Evolutionary conservation across 2,888 invertebrate species (phyloP).

Genomic region (Brenthis ino): DNA sequence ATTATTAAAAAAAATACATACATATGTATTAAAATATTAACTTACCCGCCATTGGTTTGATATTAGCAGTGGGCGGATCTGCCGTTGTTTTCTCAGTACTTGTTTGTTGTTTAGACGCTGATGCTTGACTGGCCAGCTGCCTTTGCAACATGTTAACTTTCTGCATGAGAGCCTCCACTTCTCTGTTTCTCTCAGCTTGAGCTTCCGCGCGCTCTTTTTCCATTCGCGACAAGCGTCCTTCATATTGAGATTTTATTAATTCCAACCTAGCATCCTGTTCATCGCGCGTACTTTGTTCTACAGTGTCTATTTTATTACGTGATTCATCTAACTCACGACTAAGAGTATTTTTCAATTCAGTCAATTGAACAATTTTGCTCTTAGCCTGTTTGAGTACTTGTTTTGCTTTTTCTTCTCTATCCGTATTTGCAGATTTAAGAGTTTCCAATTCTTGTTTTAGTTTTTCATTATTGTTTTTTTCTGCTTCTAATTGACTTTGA

Average conservation of each 20-base stretch:
- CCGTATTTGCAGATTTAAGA: constrained; percentile 78
- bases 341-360: constrained; percentile 85
- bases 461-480: constrained; percentile 84
- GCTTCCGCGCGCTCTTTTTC: constrained; percentile 88
- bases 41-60: constrained; percentile 95
- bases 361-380: constrained; percentile 87
- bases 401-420: constrained; percentile 86
- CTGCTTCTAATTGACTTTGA: constrained; percentile 67
- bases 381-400: constrained; percentile 88
- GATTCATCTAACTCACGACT: constrained; percentile 82
- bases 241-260: constrained; percentile 86
- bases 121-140: constrained; percentile 87
- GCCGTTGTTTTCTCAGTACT: constrained; percentile 79
- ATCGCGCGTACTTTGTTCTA: constrained; percentile 79
- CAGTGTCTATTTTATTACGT: constrained; percentile 73
- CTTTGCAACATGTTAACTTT: constrained; percentile 86
- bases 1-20: too few relatives aligned
- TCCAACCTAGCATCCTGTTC: constrained; percentile 82
- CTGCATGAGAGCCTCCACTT: constrained; percentile 87
- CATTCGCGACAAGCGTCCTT: constrained; percentile 85
- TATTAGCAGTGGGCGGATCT: constrained; percentile 92
- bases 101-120: constrained; percentile 85
- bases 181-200: constrained; percentile 82
- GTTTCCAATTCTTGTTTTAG: constrained; percentile 85
- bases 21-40: constrained; percentile 34